Conservation (phyloP, 1,140 invertebrate genomes). For the Drosophila sucinea region DNA sequence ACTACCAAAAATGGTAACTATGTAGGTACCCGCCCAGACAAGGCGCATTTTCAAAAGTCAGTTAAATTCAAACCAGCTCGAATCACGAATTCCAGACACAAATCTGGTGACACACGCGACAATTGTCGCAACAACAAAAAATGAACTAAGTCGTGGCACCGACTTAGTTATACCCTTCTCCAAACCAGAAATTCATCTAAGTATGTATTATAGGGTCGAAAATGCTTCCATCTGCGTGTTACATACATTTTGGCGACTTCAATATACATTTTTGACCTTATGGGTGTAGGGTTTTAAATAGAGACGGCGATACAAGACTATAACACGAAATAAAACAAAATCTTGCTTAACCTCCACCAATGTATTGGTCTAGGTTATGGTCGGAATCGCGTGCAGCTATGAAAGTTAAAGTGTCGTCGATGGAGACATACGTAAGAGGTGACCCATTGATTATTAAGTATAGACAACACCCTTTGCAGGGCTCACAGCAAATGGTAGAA, state of each 20-base stretch:
- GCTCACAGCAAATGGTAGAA: background rate
- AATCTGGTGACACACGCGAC: constrained; percentile 47
- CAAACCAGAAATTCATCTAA: too few relatives aligned
- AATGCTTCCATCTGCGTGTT: too few relatives aligned
- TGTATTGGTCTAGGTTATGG: constrained; percentile 52
- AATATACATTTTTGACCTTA: too few relatives aligned
- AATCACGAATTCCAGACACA: constrained; percentile 66
- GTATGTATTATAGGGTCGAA: too few relatives aligned
- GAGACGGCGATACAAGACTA: too few relatives aligned
- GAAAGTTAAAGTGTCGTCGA: constrained; percentile 49
- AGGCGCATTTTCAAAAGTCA: background rate
- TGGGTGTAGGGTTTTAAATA: too few relatives aligned
- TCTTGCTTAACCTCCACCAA: constrained; percentile 37
- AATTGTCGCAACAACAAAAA: constrained; percentile 48
- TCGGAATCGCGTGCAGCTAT: constrained; percentile 64
- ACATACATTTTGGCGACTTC: too few relatives aligned
- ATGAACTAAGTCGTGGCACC: background rate
- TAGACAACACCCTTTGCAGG: constrained; percentile 52
- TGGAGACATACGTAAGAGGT: constrained; percentile 51
- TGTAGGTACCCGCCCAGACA: background rate
- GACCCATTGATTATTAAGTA: constrained; percentile 71
- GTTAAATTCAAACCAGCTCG: constrained; percentile 40
- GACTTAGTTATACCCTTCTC: too few relatives aligned
- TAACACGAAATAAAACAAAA: constrained; percentile 33
- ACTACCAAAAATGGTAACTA: constrained; percentile 30